These are phyloP conservation scores for Musca domestica DNA, from an alignment of 1,140 invertebrate species.

Conservation along the genomic window DNA sequence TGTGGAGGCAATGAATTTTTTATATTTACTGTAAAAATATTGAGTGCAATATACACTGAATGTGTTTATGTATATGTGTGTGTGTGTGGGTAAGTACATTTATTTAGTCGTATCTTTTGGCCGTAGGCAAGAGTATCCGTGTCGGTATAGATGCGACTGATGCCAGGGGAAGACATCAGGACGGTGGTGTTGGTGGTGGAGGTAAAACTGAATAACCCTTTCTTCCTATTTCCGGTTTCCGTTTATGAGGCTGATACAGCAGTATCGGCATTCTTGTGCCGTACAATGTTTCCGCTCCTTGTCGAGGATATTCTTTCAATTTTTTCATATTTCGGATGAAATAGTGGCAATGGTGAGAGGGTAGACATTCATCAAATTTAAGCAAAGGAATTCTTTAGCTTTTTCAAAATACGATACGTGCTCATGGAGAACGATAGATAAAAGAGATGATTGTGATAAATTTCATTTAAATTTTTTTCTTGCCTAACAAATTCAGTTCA, in stretches of 20 bases:
- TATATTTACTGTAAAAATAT: constrained; percentile 9
- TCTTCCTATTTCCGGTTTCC: constrained; percentile 19
- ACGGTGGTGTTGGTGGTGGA: background rate
- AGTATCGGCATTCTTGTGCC: constrained; percentile 13
- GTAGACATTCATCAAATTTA: constrained; percentile 14
- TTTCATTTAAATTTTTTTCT: constrained; percentile 18
- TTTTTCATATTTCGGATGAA: no score
- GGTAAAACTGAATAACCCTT: constrained; percentile 15
- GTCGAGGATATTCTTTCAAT: no score
- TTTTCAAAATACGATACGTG: background rate
- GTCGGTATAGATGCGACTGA: background rate
- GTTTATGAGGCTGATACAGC: constrained; percentile 17
- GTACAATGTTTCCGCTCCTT: constrained; percentile 13
- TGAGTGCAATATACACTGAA: background rate
- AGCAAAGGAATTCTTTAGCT: constrained; percentile 2
- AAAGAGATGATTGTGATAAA: constrained; percentile 4
- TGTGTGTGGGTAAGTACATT: no score
- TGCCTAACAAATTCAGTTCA: no score
- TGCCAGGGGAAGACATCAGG: background rate
- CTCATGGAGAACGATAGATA: constrained; percentile 2
- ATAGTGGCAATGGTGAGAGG: background rate
- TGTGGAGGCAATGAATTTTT: constrained; percentile 15
- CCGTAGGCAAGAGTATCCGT: constrained; percentile 1
- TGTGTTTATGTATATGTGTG: background rate
- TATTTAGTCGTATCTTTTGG: no score